These are phyloP conservation scores for Megaleporinus macrocephalus DNA, from an alignment of 2,113 vertebrate genomes.

Conservation along the genomic window DNA sequence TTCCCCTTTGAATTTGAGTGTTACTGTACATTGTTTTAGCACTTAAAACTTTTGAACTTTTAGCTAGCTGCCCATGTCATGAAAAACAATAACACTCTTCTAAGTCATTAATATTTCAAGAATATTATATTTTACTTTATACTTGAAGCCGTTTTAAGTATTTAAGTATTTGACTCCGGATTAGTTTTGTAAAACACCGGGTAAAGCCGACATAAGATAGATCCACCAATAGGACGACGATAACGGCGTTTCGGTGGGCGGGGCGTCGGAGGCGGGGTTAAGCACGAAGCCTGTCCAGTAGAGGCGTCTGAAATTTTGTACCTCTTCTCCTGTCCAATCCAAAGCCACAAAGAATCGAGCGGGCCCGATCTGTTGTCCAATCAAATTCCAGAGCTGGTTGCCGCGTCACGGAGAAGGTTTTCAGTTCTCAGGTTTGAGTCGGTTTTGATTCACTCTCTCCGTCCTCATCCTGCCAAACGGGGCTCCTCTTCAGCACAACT, in stretches of 20 bases:
- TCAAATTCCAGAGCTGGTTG: constrained; percentile 14
- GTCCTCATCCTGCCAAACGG: constrained; percentile 32
- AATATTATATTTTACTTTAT: background rate
- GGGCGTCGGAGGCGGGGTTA: constrained; percentile 32
- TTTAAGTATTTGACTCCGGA: background rate
- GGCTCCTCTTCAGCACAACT: constrained; percentile 16
- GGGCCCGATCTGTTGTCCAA: background rate
- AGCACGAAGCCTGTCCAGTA: constrained; percentile 29
- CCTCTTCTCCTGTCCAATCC: background rate
- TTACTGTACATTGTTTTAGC: too few species aligned
- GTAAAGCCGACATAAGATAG: background rate
- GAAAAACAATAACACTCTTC: too few species aligned
- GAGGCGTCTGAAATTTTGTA: background rate
- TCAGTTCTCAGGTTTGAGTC: constrained; percentile 63
- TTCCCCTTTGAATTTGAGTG: too few species aligned
- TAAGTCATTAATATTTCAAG: background rate
- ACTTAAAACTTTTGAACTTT: too few species aligned
- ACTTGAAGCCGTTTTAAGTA: background rate
- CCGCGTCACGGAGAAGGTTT: constrained; percentile 42
- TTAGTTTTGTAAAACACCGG: constrained; percentile 40
- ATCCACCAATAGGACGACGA: constrained; percentile 37
- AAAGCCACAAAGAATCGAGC: background rate
- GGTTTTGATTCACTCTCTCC: constrained; percentile 69
- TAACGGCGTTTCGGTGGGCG: background rate
- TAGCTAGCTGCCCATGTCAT: too few species aligned